Conservation (phyloP, 2,888 invertebrate genomes). For the Diarsia dahlii region DNA sequence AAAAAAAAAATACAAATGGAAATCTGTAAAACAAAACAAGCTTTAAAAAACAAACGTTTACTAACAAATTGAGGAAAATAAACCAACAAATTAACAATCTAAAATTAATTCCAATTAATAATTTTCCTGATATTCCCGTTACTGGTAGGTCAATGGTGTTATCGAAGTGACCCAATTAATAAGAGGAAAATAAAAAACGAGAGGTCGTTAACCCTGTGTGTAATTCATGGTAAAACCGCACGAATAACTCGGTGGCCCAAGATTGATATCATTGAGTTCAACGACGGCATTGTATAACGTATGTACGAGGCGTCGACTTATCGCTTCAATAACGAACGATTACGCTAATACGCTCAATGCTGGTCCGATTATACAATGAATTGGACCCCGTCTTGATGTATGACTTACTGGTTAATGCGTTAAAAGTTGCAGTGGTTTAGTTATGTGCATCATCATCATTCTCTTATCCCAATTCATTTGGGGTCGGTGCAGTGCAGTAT, state of each 20-base stretch:
- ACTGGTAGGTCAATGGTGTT: conserved; percentile 23
- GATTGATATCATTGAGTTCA: conserved; percentile 68
- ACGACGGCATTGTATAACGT: conserved; percentile 57
- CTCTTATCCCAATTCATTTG: too few relatives aligned
- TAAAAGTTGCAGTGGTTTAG: conserved; percentile 13
- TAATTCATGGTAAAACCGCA: conserved; percentile 54
- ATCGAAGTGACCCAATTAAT: conserved; percentile 55
- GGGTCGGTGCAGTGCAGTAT: too few relatives aligned
- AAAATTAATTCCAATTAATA: conserved; percentile 34
- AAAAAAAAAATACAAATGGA: neutral
- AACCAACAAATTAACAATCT: conserved; percentile 6
- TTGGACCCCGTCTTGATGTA: conserved; percentile 26
- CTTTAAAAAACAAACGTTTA: neutral
- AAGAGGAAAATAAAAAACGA: conserved; percentile 65
- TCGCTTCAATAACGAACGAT: conserved; percentile 64
- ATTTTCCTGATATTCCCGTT: conserved; percentile 26
- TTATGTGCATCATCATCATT: neutral
- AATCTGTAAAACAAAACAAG: neutral
- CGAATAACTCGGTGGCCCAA: conserved; percentile 48
- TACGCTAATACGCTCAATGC: conserved; percentile 62
- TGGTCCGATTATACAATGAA: conserved; percentile 63
- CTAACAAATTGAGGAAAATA: conserved; percentile 10
- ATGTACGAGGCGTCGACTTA: conserved; percentile 57
- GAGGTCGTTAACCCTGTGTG: conserved; percentile 55
- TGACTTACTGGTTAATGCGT: neutral